These are phyloP conservation scores for Helicoverpa zea DNA, from an alignment of 1,140 invertebrate species.

Conservation along the genomic window DNA sequence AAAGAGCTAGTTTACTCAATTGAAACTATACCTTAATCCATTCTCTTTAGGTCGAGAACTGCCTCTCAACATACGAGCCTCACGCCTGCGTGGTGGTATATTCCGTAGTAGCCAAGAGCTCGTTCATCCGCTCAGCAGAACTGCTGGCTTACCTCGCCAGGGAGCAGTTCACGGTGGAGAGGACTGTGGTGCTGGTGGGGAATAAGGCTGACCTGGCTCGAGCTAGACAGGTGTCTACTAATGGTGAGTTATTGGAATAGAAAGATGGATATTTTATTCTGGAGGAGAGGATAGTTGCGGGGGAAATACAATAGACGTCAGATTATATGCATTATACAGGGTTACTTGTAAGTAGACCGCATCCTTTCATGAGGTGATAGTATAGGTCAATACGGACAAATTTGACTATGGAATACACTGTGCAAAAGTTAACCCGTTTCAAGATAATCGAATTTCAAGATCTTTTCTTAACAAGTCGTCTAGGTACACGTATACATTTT, in stretches of 20 bases:
- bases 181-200: conserved; percentile 96
- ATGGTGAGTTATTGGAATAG: conserved; percentile 88
- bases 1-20: conserved; percentile 89
- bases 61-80: conserved; percentile 94
- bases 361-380: too few species aligned
- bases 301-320: too few species aligned
- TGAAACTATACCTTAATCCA: conserved; percentile 13
- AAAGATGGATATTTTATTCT: too few species aligned
- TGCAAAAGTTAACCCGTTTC: too few species aligned
- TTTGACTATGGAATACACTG: too few species aligned
- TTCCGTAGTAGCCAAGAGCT: conserved; percentile 93
- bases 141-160: conserved; percentile 93
- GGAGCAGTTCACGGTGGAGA: conserved; percentile 92
- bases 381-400: too few species aligned
- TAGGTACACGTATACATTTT: too few species aligned
- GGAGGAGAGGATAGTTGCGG: too few species aligned
- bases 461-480: too few species aligned
- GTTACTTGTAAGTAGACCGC: too few species aligned
- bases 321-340: too few species aligned
- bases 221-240: conserved; percentile 92
- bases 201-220: conserved; percentile 97
- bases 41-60: conserved; percentile 91
- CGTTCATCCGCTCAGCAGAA: conserved; percentile 93
- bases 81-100: conserved; percentile 97
- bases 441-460: too few species aligned